Percentiles rank a stretch among this genome's conserved stretches.
Evolutionary conservation across 2,888 invertebrate species (phyloP).

Genomic region (Eupithecia pulchellata): DNA sequence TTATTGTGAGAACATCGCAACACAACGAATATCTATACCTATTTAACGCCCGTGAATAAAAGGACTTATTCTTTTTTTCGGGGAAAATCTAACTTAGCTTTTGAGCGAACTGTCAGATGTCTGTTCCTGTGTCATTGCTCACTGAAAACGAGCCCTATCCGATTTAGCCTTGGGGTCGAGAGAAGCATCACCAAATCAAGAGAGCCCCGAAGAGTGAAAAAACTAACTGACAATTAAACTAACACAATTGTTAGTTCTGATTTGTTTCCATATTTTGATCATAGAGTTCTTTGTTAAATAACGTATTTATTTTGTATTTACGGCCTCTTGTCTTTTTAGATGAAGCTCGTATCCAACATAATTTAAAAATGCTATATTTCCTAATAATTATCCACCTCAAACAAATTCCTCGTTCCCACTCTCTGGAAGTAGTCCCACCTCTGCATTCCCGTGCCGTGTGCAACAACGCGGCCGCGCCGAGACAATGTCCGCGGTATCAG

Average conservation of each 20-base stretch:
- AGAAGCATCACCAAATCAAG: background rate
- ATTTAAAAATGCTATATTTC: background rate
- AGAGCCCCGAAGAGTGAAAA: background rate
- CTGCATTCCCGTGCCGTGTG: conserved; percentile 32
- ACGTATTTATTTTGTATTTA: too few species aligned
- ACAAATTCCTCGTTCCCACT: background rate
- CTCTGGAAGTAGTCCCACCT: background rate
- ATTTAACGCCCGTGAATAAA: too few species aligned
- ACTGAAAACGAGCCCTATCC: background rate
- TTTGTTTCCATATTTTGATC: too few species aligned
- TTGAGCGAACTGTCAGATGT: background rate
- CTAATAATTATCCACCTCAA: background rate
- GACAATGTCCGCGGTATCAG: conserved; percentile 71
- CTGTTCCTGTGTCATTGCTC: background rate
- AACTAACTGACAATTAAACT: too few species aligned
- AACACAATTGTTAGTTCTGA: too few species aligned
- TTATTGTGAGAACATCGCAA: background rate
- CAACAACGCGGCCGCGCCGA: conserved; percentile 47
- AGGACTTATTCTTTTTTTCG: too few species aligned
- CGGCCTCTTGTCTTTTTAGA: background rate
- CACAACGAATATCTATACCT: too few species aligned
- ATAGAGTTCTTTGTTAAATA: too few species aligned
- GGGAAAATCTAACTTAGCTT: too few species aligned
- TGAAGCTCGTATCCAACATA: background rate
- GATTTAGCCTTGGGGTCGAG: background rate